A percentile compares a stretch with the other conserved stretches of the same genome.
Conservation (phyloP, 2,888 invertebrate genomes). For the Anaspis maculata region DNA sequence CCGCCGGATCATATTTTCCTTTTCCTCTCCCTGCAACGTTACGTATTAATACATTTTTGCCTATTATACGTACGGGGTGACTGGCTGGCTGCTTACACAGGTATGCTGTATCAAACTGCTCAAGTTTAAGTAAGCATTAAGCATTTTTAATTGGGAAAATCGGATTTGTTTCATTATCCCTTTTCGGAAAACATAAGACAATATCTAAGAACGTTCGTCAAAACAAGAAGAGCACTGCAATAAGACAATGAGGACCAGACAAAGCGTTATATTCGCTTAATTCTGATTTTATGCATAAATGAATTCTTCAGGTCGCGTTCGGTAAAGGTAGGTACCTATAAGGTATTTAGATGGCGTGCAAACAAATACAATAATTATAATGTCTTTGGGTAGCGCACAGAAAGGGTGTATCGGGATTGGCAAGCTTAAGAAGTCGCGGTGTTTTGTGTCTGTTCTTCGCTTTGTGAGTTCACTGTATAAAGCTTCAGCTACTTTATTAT, state of each 20-base stretch:
- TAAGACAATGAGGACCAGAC: slow-evolving; percentile 32
- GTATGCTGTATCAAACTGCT: slow-evolving; percentile 30
- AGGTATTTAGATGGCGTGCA: slow-evolving; percentile 14
- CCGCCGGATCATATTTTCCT: slow-evolving; percentile 9
- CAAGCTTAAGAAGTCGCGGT: slow-evolving; percentile 26
- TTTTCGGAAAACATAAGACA: slow-evolving; percentile 30
- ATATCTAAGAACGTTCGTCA: slow-evolving; percentile 27
- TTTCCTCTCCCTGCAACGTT: not conserved
- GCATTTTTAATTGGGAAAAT: slow-evolving; percentile 46
- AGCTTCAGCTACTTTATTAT: slow-evolving; percentile 29
- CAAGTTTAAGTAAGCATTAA: too few species aligned
- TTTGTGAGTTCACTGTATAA: slow-evolving; percentile 24
- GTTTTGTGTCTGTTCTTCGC: slow-evolving; percentile 27
- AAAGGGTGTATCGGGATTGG: slow-evolving; percentile 26
- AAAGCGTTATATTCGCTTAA: slow-evolving; percentile 28
- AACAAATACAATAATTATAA: slow-evolving; percentile 22
- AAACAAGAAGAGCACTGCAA: slow-evolving; percentile 24
- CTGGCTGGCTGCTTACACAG: too few species aligned
- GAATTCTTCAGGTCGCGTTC: slow-evolving; percentile 21
- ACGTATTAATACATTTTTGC: too few species aligned
- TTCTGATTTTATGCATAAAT: slow-evolving; percentile 35
- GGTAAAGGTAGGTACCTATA: slow-evolving; percentile 9
- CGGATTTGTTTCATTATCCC: slow-evolving; percentile 45
- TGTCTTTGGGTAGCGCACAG: slow-evolving; percentile 20
- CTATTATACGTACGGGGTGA: too few species aligned